These are phyloP conservation scores for Pelmatolapia mariae DNA, from an alignment of 2,113 vertebrate genomes.

Conservation along the genomic window DNA sequence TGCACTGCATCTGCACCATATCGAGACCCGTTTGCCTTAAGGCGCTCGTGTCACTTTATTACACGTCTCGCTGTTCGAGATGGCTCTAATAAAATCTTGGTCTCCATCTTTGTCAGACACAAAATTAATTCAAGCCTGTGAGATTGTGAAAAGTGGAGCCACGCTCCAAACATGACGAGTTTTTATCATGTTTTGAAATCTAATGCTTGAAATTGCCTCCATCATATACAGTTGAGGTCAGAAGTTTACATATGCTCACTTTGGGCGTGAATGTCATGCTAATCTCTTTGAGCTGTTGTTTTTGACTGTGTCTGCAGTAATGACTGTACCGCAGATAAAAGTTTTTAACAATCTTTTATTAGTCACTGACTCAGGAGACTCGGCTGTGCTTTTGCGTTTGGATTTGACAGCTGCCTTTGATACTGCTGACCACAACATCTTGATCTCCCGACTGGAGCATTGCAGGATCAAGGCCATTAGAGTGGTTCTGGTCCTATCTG, in stretches of 20 bases:
- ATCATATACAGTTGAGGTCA: background rate
- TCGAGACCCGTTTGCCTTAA: background rate
- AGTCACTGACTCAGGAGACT: background rate
- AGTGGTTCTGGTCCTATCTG: background rate
- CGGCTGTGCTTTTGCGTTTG: background rate
- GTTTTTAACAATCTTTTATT: background rate
- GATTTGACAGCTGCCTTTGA: background rate
- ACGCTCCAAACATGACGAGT: fast-evolving
- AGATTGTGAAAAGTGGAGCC: background rate
- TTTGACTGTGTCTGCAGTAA: background rate
- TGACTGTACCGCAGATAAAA: fast-evolving
- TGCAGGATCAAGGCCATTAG: background rate
- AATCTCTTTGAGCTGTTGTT: background rate
- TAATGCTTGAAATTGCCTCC: background rate
- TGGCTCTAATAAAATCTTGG: background rate
- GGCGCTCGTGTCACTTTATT: background rate
- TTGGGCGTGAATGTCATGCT: background rate
- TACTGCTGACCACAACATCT: background rate
- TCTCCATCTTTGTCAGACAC: background rate
- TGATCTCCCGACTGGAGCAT: background rate
- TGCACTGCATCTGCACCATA: background rate
- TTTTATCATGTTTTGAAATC: background rate
- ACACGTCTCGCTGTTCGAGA: background rate
- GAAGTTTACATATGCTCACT: background rate
- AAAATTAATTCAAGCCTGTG: background rate